Base-by-base conservation (phyloP, 2,113 vertebrate genomes). In the Perca flavescens region DNA sequence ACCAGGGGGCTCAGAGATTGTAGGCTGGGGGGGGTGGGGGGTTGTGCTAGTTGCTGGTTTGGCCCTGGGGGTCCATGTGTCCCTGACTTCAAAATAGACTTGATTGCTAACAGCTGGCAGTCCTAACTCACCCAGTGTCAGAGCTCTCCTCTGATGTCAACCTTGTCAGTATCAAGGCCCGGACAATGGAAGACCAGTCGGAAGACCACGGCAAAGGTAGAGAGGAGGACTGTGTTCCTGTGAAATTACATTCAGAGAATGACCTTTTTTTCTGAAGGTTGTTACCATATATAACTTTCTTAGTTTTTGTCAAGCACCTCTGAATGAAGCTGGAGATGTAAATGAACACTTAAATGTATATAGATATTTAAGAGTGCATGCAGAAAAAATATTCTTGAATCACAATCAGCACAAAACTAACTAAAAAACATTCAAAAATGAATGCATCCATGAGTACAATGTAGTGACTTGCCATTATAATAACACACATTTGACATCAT, bases 101-200 rank as follows among this genome's bases (percentile, higher is more conserved):
- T 96, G 95, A 96, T 96, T 96, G 95, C 94, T 94, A 95, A 93
- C 95, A 96, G 95, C 95, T 95, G 95, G 92, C 92, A 91, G 94
- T 93, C 92, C 93, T 96, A 95, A 95, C 94, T 96, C 94, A 95
- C 93, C 92, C 93, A n/a, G 91, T 95, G 95, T 96, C 94, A 95
- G 90, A 86, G 89, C 93, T 94, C 94, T 94, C 94, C 94, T 95
- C 94, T 95, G 93, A 95, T 95, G 95, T 95, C 95, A 95, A 93
- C 95, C 95, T 94, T 96, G 95, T 95, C 94, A 95, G 91, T 90
- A 95, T 95, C 95, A 95, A 95, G 95, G 93, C 91, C 93, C 82
- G 83, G 84, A 93, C 94, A 95, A 93, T 92, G 85, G 91, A 93
- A 64, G 85, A 87, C 83, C 86, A 80, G 82, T 89, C 89, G 88